These are phyloP conservation scores for Poecilia picta DNA, from an alignment of 2,797 vertebrate genomes.

Conservation along the genomic window DNA sequence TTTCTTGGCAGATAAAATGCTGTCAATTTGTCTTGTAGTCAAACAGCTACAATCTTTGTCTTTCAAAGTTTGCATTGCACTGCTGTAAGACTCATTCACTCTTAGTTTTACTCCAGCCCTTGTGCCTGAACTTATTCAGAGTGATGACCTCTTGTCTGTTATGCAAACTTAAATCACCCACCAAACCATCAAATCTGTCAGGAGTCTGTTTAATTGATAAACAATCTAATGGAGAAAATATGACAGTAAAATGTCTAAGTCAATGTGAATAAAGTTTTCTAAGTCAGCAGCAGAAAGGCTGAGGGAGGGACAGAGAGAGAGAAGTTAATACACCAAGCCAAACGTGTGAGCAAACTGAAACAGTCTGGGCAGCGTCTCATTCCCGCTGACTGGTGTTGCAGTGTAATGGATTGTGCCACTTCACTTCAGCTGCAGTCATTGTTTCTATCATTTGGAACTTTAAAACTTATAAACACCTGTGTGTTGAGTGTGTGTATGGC, in stretches of 20 bases:
- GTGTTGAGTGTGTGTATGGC: background rate
- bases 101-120: background rate
- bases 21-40: background rate
- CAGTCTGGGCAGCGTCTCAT: conserved; percentile 39
- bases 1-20: background rate
- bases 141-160: background rate
- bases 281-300: background rate
- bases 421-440: background rate
- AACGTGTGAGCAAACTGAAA: background rate
- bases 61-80: background rate
- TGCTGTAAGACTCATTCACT: background rate
- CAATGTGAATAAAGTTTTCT: background rate
- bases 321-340: background rate
- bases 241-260: background rate
- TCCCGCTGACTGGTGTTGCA: conserved; percentile 26
- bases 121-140: background rate
- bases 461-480: background rate
- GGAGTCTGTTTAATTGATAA: background rate
- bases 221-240: background rate
- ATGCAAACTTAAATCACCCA: background rate
- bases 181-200: background rate
- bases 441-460: background rate
- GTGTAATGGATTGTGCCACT: conserved; percentile 40
- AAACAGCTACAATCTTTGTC: background rate
- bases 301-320: background rate